Percentiles rank a stretch among this genome's conserved stretches.
Evolutionary conservation across 1,140 invertebrate species (phyloP).

Genomic region (Drosophila busckii): DNA sequence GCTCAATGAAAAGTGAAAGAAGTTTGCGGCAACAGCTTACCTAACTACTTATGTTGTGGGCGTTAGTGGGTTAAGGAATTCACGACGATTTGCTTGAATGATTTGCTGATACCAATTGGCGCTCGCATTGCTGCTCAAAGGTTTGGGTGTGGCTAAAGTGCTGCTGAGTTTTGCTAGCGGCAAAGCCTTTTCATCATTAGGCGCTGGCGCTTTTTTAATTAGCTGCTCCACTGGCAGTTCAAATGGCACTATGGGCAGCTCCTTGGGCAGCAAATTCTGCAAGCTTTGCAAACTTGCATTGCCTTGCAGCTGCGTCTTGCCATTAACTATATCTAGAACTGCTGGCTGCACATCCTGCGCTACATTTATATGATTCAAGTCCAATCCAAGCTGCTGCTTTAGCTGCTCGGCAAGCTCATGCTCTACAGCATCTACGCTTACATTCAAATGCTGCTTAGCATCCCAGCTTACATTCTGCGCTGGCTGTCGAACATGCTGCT

Average conservation of each 20-base stretch:
- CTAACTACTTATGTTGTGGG: constrained; percentile 42
- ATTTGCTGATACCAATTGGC: constrained; percentile 59
- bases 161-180: constrained; percentile 19
- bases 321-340: constrained; percentile 58
- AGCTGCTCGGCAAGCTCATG: constrained; percentile 41
- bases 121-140: constrained; percentile 29
- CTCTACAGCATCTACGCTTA: constrained; percentile 49
- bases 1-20: constrained; percentile 54
- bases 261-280: constrained; percentile 53
- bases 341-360: constrained; percentile 46
- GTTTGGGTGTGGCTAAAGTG: constrained; percentile 29
- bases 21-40: constrained; percentile 38
- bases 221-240: constrained; percentile 38
- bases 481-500: background rate
- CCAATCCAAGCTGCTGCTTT: constrained; percentile 54
- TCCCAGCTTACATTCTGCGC: constrained; percentile 48
- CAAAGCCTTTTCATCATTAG: constrained; percentile 60
- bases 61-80: constrained; percentile 48
- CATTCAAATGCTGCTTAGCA: constrained; percentile 59
- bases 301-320: constrained; percentile 32
- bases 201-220: constrained; percentile 1
- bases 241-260: constrained; percentile 64
- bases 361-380: constrained; percentile 51
- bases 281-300: constrained; percentile 36
- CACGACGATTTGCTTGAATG: constrained; percentile 64